Evolutionary conservation across 2,888 invertebrate genomes (phyloP).

Genomic region (Melieria picta): DNA sequence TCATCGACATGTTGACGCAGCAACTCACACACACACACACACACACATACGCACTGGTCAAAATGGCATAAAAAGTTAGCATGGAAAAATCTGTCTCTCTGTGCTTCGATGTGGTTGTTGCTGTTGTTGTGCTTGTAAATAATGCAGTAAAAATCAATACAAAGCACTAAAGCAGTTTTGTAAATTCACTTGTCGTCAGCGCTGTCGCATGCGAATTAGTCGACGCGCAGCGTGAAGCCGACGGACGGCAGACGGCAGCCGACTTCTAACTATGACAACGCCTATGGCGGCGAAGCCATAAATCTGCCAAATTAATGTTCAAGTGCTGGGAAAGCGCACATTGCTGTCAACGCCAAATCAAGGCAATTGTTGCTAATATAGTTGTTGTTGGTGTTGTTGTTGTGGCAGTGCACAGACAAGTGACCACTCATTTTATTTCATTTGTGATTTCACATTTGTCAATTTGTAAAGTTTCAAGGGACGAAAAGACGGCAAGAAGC

Average conservation of each 20-base stretch:
- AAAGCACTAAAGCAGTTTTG: too few species aligned
- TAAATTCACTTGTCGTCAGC: neutral
- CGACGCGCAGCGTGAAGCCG: neutral
- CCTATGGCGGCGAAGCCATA: conserved; percentile 29
- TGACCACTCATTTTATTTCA: too few species aligned
- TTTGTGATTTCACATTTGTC: too few species aligned
- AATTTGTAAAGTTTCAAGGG: too few species aligned
- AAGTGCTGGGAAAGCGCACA: neutral
- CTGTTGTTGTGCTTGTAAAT: neutral
- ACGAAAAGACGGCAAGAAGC: too few species aligned
- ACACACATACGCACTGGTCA: neutral
- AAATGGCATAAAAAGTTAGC: too few species aligned
- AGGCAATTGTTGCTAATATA: too few species aligned
- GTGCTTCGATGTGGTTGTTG: neutral
- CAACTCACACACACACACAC: neutral
- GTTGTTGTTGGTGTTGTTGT: too few species aligned
- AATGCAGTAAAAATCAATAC: conserved; percentile 16
- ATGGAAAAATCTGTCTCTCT: too few species aligned
- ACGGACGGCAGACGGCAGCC: neutral
- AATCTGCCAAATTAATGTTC: conserved; percentile 27
- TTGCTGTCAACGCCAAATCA: conserved; percentile 5
- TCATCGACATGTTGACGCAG: conserved; percentile 18
- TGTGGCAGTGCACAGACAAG: too few species aligned
- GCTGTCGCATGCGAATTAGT: neutral
- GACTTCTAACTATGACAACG: neutral